Base-by-base conservation (phyloP, 1,140 invertebrate genomes). In the Lepidurus arcticus region DNA sequence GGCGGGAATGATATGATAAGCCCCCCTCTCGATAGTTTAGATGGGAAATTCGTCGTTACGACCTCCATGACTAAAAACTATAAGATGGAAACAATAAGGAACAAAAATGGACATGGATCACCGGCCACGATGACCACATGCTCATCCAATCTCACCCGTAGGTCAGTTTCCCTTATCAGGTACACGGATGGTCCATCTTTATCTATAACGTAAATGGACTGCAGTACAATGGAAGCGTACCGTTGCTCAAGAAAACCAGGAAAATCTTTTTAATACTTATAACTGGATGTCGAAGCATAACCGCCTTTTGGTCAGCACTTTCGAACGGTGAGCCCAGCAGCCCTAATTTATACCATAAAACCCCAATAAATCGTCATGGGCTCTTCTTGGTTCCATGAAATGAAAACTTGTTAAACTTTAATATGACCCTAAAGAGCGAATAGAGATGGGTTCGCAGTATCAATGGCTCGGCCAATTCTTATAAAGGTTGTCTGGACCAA, bases 271-370 rank as follows among this genome's bases (percentile, higher is more conserved):
- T 65, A 65, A 65, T 16, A 65, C 10, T 65, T 65, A 65, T 65
- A n/a, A 21, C 53, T 65, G 16, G 16, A 65, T 16, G 53, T 65
- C 21, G 53, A 65, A 65, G 53, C 53, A 65, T 65, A 65, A 65
- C 53, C 53, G 53, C 53, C 53, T 65, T 65, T 65, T 65, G 53
- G 53, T 65, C 53, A 65, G 53, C 9, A 65, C 1, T n/a, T 65
- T 65, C 16, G 53, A 65, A 65, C 53, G 53, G 10, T 9, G 10
- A 47, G 45, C 45, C 45, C 45, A 11, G 45, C 45, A n/a, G 6
- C 21, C 53, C 53, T 65, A 65, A 65, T 65, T 65, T 65, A 65
- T 65, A 65, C 53, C 53, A 65, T 65, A 65, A 65, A 65, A 21
- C 16, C 16, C 53, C 53, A 65, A 65, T 65, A 65, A 65, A 65